Evolutionary conservation across 2,113 vertebrate genomes (phyloP), one percentile per base, ranked within the genome.

Genomic region (Perca fluviatilis): DNA sequence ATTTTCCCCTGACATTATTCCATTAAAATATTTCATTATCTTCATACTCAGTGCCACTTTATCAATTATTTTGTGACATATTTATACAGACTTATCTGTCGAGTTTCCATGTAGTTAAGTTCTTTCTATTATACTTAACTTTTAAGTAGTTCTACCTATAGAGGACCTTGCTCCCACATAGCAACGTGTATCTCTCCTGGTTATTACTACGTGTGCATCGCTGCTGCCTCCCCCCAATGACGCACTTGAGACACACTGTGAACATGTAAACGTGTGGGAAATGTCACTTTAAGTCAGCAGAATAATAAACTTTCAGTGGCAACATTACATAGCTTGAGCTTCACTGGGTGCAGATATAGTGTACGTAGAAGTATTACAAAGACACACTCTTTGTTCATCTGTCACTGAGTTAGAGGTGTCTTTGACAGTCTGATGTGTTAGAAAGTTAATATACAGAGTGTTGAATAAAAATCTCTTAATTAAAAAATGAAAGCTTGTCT

Each of bases 191-290:
- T 68, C 51, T 68, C 63, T 47, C 11, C 54, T 66, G 40, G 61
- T 68, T 71, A 68, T 58, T 56, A 19, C 54, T 69, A 33, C 30
- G 2, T 23, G 73, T 57, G 78, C 62, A 54, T 71, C 12, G 5
- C 54, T 57, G 46, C 77, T 49, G 80, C 61, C 36, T 36, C 30
- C 50, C 6, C 14, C 50, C 16, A 49, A 2, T 43, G 46, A 49
- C 5, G 43, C 79, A 73, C 75, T 53, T 65, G 40, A 86, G 81
- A 79, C 72, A 58, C 68, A 58, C 65, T 33, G 21, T 49, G 77
- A 88, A 84, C 82, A 82, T 71, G 74, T 77, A 27, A 27, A 27
- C 86, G 80, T 88, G 92, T 91, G 91, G 88, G 86, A 93, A 93
- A 91, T 90, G 88, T 88, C 89, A 91, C 72, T 68, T 83, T 89